Evolutionary conservation across 2,888 invertebrate genomes (phyloP), one percentile per base, ranked within the genome.

Genomic region (Endomychus coccineus): DNA sequence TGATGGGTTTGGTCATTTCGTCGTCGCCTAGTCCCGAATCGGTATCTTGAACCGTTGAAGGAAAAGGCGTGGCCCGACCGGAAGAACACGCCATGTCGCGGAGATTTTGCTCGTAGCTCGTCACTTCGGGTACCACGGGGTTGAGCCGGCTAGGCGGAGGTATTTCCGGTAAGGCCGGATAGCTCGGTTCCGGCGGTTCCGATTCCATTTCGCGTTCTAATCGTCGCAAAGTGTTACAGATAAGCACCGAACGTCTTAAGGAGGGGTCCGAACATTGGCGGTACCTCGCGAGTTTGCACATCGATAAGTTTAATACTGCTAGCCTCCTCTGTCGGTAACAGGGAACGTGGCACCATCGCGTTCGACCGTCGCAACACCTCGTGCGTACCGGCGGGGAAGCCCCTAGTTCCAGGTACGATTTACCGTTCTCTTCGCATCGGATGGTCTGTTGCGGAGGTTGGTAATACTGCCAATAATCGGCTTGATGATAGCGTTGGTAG

Each of bases 211-310:
- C 91, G 36, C 83, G 76, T 67, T 91, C 91, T 58, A 91, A 82
- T 62, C 82, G 78, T 61, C 90, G 80, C 47, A 92, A 65, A 37
- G 92, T 91, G 68, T 92, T 92, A 72, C 90, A 90, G 56, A 94
- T 91, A 44, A 94, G 78, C 60, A 94, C 92, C 29, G 90, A 91
- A 44, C 90, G 80, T 54, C 88, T 77, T 40, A 94, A 71, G 43
- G 88, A 87, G 25, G 91, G 90, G 64, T 92, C 91, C 36, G 88
- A 84, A 50, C 85, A 85, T 65, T 90, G 89, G 36, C 89, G 77
- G 57, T 86, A 83, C 48, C 87, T 76, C 58, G 87, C 85, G 49
- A 94, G 71, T 69, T 94, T 94, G 65, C 85, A 82, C 80, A 92
- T 89, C 49, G 90, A 91, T 48, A 91, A 76, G 65, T 91, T 89